These are phyloP conservation scores for Melikaiella ostensackeni DNA, from an alignment of 2,888 invertebrate species.

Conservation along the genomic window DNA sequence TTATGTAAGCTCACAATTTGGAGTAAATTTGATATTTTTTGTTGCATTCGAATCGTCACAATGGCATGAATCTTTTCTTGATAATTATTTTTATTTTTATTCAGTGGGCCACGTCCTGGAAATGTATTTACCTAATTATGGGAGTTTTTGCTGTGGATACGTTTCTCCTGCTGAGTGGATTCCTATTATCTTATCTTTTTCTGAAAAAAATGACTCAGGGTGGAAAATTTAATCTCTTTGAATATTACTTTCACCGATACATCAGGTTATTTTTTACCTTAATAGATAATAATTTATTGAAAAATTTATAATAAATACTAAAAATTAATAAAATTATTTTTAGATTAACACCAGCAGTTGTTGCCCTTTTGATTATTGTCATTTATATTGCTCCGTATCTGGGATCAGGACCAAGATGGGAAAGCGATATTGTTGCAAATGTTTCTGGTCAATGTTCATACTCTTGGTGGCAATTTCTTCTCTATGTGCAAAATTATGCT, in stretches of 20 bases:
- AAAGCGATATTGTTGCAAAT: conserved; percentile 47
- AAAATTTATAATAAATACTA: too few relatives aligned
- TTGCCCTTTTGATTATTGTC: conserved; percentile 78
- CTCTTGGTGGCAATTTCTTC: conserved; percentile 78
- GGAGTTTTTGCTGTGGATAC: conserved; percentile 77
- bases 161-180: conserved; percentile 77
- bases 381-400: conserved; percentile 78
- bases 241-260: conserved; percentile 77
- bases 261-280: conserved; percentile 71
- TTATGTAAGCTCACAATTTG: not conserved
- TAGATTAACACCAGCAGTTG: conserved; percentile 80
- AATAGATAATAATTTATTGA: too few relatives aligned
- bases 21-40: not conserved
- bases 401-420: conserved; percentile 78
- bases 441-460: conserved; percentile 70
- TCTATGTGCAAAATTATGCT: conserved; percentile 78
- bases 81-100: not conserved
- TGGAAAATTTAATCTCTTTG: conserved; percentile 70
- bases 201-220: conserved; percentile 71
- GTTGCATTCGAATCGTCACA: too few relatives aligned
- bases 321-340: conserved; percentile 43
- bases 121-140: conserved; percentile 73
- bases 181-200: conserved; percentile 75
- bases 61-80: not conserved
- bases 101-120: conserved; percentile 74